Conservation (phyloP, 2,113 vertebrate genomes). For the Siniperca chuatsi region DNA sequence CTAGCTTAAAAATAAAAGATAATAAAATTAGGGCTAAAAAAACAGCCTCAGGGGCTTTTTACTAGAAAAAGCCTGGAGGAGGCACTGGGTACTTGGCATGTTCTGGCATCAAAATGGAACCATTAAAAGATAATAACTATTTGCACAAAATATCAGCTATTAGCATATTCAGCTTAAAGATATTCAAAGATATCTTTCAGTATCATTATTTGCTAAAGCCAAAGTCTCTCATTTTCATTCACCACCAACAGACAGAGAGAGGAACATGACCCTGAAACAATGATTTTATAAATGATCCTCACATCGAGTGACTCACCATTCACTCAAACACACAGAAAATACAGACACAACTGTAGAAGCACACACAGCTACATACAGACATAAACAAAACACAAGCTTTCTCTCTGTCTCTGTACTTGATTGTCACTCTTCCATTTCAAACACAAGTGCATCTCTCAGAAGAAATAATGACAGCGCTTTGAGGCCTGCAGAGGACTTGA, state of each 20-base stretch:
- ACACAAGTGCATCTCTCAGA: neutral
- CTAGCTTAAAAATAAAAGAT: neutral
- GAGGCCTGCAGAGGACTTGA: constrained; percentile 13
- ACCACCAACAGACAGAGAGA: constrained; percentile 13
- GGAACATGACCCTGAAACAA: constrained; percentile 18
- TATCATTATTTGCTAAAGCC: neutral
- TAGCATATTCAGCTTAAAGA: neutral
- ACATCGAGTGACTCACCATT: constrained; percentile 16
- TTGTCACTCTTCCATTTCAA: constrained; percentile 41
- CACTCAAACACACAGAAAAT: constrained; percentile 3
- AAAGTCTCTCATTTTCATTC: constrained; percentile 3
- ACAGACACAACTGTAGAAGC: neutral
- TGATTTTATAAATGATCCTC: constrained; percentile 16
- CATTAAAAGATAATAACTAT: neutral
- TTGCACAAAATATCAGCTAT: neutral
- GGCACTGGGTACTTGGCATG: neutral
- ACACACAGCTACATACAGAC: neutral
- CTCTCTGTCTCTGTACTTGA: neutral
- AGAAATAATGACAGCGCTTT: constrained; percentile 39
- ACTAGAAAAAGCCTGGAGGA: neutral
- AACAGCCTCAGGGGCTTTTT: neutral
- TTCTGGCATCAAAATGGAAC: neutral
- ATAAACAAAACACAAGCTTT: neutral
- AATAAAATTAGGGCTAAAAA: neutral
- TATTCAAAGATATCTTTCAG: neutral